A percentile compares a stretch with the other conserved stretches of the same genome.
phyloP scores from a whole-genome alignment of 2,113 vertebrate genomes.

The Vombatus ursinus region DNA sequence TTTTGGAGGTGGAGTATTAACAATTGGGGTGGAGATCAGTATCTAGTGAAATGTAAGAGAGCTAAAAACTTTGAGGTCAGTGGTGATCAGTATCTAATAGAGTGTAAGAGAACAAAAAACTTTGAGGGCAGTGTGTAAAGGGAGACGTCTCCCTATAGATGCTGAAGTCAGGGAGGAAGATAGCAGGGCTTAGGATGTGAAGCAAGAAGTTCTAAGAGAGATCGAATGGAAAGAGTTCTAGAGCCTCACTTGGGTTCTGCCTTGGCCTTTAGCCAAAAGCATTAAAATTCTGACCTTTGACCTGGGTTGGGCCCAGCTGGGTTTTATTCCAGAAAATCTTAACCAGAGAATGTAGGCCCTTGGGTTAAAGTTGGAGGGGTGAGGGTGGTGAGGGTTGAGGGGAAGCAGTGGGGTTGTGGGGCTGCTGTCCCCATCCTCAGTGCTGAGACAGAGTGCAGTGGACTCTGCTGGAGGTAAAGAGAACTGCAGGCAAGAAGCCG shows the following conservation, averaged over 20 bases:
- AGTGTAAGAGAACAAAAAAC: neutral
- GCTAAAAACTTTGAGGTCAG: too few relatives aligned
- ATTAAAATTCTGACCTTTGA: neutral
- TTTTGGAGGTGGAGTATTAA: neutral
- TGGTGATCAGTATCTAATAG: neutral
- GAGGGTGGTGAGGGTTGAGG: neutral
- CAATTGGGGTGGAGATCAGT: neutral
- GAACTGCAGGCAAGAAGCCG: slow-evolving; percentile 76
- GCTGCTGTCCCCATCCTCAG: slow-evolving; percentile 76
- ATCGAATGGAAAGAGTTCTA: neutral
- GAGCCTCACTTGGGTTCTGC: neutral
- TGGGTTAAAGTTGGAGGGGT: neutral
- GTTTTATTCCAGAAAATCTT: neutral
- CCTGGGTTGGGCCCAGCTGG: neutral
- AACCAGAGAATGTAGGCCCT: neutral
- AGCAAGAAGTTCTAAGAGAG: neutral
- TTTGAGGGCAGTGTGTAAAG: neutral
- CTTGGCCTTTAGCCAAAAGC: neutral
- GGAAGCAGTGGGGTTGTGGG: slow-evolving; percentile 37
- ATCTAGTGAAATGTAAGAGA: neutral
- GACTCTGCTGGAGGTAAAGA: slow-evolving; percentile 76
- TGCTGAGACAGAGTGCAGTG: slow-evolving; percentile 78
- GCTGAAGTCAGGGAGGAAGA: slow-evolving; percentile 3
- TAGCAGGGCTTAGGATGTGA: neutral
- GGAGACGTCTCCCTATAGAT: neutral